phyloP scores from a whole-genome alignment of 2,113 vertebrate species.

The Apodemus sylvaticus region DNA sequence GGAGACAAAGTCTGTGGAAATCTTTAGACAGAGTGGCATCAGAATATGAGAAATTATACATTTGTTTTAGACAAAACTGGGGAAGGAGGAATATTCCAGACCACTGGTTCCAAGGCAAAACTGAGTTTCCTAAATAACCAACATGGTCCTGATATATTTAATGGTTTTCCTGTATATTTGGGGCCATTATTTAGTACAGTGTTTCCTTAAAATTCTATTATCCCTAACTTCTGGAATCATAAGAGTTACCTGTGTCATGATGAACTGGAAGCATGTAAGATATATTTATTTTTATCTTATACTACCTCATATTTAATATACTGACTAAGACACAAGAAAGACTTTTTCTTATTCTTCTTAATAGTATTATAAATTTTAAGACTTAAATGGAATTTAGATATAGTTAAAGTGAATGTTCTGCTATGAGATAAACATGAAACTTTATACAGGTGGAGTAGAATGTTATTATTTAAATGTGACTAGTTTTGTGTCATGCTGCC shows the following conservation, averaged over 20 bases:
- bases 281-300: neutral
- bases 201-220: neutral
- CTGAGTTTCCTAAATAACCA: too few species aligned
- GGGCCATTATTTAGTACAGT: neutral
- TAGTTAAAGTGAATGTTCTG: neutral
- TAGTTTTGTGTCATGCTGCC: neutral
- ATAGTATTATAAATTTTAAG: neutral
- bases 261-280: neutral
- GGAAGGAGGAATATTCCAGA: neutral
- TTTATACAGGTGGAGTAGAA: neutral
- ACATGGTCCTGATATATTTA: neutral
- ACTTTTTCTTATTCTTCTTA: neutral
- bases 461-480: neutral
- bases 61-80: too few species aligned
- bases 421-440: neutral
- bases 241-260: neutral
- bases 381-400: neutral
- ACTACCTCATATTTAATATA: neutral
- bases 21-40: neutral
- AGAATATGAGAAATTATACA: neutral
- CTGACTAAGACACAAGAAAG: neutral
- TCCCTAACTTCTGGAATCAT: neutral
- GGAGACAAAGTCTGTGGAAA: neutral
- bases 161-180: neutral
- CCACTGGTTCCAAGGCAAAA: neutral